phyloP scores from a whole-genome alignment of 2,888 invertebrate genomes.

The Cotesia congregata region DNA sequence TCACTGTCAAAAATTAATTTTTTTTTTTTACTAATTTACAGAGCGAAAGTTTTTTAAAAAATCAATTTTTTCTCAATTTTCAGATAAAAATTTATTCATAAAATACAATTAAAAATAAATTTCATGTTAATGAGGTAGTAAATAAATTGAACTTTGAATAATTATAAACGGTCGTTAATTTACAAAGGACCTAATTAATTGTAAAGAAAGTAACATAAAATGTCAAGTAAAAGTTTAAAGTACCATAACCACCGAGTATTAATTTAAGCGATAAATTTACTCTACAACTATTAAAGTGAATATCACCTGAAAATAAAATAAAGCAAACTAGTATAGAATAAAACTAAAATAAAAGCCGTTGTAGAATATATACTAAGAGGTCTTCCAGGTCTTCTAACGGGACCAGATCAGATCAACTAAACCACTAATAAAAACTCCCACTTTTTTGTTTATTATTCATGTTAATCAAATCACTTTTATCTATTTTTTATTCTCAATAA shows the following conservation, averaged over 20 bases:
- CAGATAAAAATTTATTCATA: no score
- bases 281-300: not conserved
- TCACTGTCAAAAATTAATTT: no score
- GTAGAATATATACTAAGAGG: constrained; percentile 41
- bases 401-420: constrained; percentile 51
- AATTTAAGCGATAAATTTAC: not conserved
- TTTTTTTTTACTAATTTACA: no score
- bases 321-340: constrained; percentile 8
- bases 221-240: not conserved
- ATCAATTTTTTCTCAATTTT: no score
- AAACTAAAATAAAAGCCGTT: constrained; percentile 44
- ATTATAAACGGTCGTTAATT: not conserved
- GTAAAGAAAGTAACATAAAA: not conserved
- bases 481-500: not conserved
- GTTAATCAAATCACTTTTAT: not conserved
- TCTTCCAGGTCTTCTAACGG: constrained; percentile 70
- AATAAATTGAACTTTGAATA: constrained; percentile 16
- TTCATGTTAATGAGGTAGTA: not conserved
- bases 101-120: no score
- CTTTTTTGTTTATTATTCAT: constrained; percentile 33
- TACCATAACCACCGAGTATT: not conserved
- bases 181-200: not conserved
- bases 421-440: constrained; percentile 33
- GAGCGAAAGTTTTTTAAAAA: no score
- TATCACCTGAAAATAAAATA: not conserved